Conservation (phyloP, 2,113 vertebrate species). For the Rattus norvegicus region GRCr8 NC_086025.1:134789001-134789500, state of each 20-base stretch:
- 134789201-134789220: not conserved
- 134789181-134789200: not conserved
- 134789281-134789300: not conserved
- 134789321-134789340: not conserved
- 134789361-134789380: not conserved
- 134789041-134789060: not conserved
- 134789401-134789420: not conserved
- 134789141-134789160: not conserved
- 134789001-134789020: not conserved
- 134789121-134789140: not conserved
- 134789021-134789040: not conserved
- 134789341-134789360: not conserved
- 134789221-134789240: not conserved
- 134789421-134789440: slow-evolving; percentile 62
- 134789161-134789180: not conserved
- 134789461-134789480: slow-evolving; percentile 66
- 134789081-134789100: slow-evolving; percentile 49
- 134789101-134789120: slow-evolving; percentile 56
- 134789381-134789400: not conserved
- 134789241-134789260: not conserved
- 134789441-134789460: slow-evolving; percentile 26
- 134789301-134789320: not conserved
- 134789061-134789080: not conserved
- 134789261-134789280: not conserved
- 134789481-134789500: slow-evolving; percentile 66